phyloP scores from a whole-genome alignment of 2,888 invertebrate genomes.

The Helicoverpa assulta region DNA sequence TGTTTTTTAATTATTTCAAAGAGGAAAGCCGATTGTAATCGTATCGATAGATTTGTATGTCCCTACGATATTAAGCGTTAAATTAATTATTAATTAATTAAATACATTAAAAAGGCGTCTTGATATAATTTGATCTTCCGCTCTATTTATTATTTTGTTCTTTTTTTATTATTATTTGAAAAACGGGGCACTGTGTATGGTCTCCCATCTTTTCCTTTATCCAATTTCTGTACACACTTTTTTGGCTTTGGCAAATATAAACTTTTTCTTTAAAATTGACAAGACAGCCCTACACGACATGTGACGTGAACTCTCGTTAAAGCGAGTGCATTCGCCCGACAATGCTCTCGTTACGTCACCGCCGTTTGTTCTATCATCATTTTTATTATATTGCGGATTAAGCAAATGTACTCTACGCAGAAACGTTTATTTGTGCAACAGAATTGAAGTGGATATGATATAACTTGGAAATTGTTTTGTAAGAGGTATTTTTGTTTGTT shows the following conservation, averaged over 20 bases:
- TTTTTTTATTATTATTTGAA: too few relatives aligned
- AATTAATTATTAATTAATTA: too few relatives aligned
- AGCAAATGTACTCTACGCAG: slow-evolving; percentile 35
- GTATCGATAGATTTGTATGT: too few relatives aligned
- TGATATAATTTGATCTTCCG: too few relatives aligned
- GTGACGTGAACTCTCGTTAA: slow-evolving; percentile 40
- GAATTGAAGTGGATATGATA: slow-evolving; percentile 34
- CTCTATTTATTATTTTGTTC: too few relatives aligned
- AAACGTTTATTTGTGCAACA: slow-evolving; percentile 52
- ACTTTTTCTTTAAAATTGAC: neutral
- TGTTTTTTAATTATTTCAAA: too few relatives aligned
- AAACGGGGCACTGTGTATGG: too few relatives aligned
- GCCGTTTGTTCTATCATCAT: slow-evolving; percentile 37
- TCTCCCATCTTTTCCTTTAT: neutral
- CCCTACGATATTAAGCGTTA: too few relatives aligned
- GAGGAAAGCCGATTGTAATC: too few relatives aligned
- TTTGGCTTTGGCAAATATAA: neutral
- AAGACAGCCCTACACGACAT: slow-evolving; percentile 39
- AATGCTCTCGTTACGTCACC: slow-evolving; percentile 48
- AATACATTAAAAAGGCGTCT: too few relatives aligned
- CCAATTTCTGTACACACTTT: neutral
- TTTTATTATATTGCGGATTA: slow-evolving; percentile 49
- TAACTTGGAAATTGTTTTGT: slow-evolving; percentile 46
- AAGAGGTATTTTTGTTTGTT: slow-evolving; percentile 24
- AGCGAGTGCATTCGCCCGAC: slow-evolving; percentile 53